These are phyloP conservation scores for Drosophila guanche DNA, from an alignment of 1,140 invertebrate species.

Conservation along the genomic window DNA sequence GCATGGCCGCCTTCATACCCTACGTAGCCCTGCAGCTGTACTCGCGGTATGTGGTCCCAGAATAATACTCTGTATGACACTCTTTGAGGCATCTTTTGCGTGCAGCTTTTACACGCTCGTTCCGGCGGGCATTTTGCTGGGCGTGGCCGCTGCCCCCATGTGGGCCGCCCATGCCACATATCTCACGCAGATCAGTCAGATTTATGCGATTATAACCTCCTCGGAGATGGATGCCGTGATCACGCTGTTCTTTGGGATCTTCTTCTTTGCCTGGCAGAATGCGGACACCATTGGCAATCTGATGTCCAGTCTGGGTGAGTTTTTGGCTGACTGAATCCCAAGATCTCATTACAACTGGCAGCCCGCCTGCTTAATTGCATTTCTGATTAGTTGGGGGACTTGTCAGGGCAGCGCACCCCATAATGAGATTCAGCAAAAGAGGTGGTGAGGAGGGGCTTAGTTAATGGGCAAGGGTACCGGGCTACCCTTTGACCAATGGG, in stretches of 20 bases:
- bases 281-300: conserved; percentile 25
- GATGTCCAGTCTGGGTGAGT: conserved; percentile 31
- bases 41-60: conserved; percentile 6
- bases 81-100: not conserved
- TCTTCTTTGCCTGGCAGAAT: conserved; percentile 30
- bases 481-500: conserved; percentile 36
- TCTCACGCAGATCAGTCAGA: conserved; percentile 23
- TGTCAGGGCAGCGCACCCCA: not conserved
- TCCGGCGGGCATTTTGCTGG: conserved; percentile 15
- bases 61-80: not conserved
- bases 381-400: conserved; percentile 56
- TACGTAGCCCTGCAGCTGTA: conserved; percentile 94
- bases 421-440: too few relatives aligned
- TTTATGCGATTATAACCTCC: conserved; percentile 20
- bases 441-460: too few relatives aligned
- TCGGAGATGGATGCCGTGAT: conserved; percentile 20
- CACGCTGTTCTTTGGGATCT: conserved; percentile 26
- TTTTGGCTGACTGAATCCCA: not conserved
- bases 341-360: not conserved
- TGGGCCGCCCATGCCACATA: conserved; percentile 38
- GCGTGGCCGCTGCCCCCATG: conserved; percentile 20
- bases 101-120: conserved; percentile 21
- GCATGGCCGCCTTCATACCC: conserved; percentile 93
- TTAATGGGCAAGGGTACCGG: too few relatives aligned
- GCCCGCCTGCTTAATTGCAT: conserved; percentile 65